Evolutionary conservation across 2,888 invertebrate genomes (phyloP).

Genomic region (Chrysodeixis includens): DNA sequence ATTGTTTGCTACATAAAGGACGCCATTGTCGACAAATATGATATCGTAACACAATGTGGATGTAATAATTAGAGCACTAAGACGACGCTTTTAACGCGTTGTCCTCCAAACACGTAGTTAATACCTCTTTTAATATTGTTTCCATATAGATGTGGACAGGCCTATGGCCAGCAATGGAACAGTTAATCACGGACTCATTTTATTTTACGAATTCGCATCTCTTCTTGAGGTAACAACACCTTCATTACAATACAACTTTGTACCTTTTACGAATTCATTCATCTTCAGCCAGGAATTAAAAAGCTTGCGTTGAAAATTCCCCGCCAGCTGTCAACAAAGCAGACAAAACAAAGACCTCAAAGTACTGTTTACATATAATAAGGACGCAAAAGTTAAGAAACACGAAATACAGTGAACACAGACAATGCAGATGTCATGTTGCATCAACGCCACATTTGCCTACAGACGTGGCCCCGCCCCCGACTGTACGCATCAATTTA

Average conservation of each 20-base stretch:
- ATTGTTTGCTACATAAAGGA: constrained; percentile 89
- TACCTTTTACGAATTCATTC: no score
- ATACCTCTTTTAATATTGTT: neutral
- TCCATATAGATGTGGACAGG: neutral
- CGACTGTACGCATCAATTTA: constrained; percentile 15
- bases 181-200: no score
- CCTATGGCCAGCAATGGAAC: no score
- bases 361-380: neutral
- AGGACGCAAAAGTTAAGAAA: neutral
- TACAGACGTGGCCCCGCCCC: constrained; percentile 10
- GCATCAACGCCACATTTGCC: constrained; percentile 11
- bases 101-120: constrained; percentile 12
- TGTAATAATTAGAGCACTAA: constrained; percentile 85
- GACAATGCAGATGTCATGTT: neutral
- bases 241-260: no score
- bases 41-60: constrained; percentile 87
- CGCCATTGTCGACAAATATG: constrained; percentile 88
- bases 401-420: neutral
- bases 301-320: no score
- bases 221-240: no score
- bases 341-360: neutral
- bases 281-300: no score
- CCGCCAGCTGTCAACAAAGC: neutral
- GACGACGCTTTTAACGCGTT: constrained; percentile 61
- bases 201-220: no score